A percentile compares a stretch with the other conserved stretches of the same genome.
phyloP scores from a whole-genome alignment of 2,888 invertebrate genomes.

The Octonoba sinensis region DNA sequence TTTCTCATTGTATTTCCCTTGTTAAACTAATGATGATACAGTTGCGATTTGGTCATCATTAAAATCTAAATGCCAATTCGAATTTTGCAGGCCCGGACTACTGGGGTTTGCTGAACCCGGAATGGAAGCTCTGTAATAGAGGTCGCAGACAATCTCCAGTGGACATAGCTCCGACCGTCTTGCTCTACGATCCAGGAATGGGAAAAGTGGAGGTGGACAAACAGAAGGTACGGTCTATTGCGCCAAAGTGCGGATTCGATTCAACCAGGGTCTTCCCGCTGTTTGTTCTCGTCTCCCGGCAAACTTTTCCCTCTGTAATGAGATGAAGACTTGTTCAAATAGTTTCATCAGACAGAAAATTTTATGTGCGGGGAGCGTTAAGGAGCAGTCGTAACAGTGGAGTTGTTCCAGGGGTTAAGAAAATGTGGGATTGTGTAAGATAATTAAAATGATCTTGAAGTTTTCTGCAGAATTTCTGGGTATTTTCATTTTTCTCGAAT shows the following conservation, averaged over 20 bases:
- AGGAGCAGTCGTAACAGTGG: neutral
- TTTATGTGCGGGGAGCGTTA: slow-evolving; percentile 5
- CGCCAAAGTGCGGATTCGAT: slow-evolving; percentile 12
- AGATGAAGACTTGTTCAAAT: slow-evolving; percentile 53
- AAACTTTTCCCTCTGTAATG: slow-evolving; percentile 45
- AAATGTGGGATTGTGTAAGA: too few species aligned
- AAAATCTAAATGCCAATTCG: neutral
- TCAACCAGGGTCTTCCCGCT: slow-evolving; percentile 15
- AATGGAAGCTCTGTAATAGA: slow-evolving; percentile 97
- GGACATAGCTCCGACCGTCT: slow-evolving; percentile 92
- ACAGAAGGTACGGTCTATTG: slow-evolving; percentile 80
- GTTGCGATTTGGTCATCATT: too few species aligned
- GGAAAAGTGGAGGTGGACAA: slow-evolving; percentile 92
- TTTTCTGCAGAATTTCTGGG: too few species aligned
- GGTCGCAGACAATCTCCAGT: slow-evolving; percentile 97
- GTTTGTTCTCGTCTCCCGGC: slow-evolving; percentile 31
- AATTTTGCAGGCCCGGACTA: slow-evolving; percentile 89
- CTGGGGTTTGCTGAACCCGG: slow-evolving; percentile 98
- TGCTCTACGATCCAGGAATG: slow-evolving; percentile 96
- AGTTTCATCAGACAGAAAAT: slow-evolving; percentile 21
- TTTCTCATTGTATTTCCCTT: too few species aligned
- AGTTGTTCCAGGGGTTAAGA: too few species aligned
- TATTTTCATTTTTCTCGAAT: too few species aligned
- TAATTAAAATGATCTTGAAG: too few species aligned
- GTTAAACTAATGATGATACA: too few species aligned